Percentiles rank a stretch among this genome's conserved stretches.
phyloP scores from a whole-genome alignment of 2,113 vertebrate species.

The Thunnus thynnus region DNA sequence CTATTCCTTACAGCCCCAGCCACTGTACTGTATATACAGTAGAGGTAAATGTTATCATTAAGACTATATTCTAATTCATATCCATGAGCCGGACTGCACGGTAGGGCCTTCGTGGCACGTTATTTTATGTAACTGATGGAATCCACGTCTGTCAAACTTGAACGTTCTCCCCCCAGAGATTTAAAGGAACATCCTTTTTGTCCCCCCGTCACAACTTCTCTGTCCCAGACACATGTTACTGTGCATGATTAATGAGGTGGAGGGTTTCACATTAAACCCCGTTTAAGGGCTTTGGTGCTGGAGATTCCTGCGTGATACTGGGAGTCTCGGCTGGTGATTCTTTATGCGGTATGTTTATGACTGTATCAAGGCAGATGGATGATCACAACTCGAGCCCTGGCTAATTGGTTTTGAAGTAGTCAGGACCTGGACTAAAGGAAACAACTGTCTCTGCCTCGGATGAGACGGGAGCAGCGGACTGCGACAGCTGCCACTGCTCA shows the following conservation, averaged over 20 bases:
- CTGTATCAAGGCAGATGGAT: slow-evolving; percentile 70
- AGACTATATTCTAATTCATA: slow-evolving; percentile 85
- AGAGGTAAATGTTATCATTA: slow-evolving; percentile 88
- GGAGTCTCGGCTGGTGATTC: slow-evolving; percentile 27
- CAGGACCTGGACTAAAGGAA: slow-evolving; percentile 64
- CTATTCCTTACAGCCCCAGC: slow-evolving; percentile 84
- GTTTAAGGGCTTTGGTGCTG: slow-evolving; percentile 69
- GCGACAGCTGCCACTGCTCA: slow-evolving; percentile 64
- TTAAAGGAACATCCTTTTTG: slow-evolving; percentile 75
- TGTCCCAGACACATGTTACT: slow-evolving; percentile 59
- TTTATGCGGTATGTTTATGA: slow-evolving; percentile 73
- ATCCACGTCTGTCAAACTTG: slow-evolving; percentile 77
- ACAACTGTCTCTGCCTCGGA: slow-evolving; percentile 49
- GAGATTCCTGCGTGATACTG: slow-evolving; percentile 46
- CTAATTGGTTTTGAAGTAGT: slow-evolving; percentile 81
- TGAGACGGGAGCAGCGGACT: slow-evolving; percentile 48
- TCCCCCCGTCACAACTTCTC: slow-evolving; percentile 61
- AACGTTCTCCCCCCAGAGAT: slow-evolving; percentile 68
- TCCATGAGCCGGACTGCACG: slow-evolving; percentile 80
- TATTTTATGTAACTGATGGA: slow-evolving; percentile 79
- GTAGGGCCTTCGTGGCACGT: slow-evolving; percentile 73
- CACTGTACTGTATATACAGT: slow-evolving; percentile 86
- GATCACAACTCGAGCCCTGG: slow-evolving; percentile 49
- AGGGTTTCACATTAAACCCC: slow-evolving; percentile 65
- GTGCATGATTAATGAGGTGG: slow-evolving; percentile 71